Conservation (phyloP, 2,113 vertebrate species). For the Silurus asotus region DNA sequence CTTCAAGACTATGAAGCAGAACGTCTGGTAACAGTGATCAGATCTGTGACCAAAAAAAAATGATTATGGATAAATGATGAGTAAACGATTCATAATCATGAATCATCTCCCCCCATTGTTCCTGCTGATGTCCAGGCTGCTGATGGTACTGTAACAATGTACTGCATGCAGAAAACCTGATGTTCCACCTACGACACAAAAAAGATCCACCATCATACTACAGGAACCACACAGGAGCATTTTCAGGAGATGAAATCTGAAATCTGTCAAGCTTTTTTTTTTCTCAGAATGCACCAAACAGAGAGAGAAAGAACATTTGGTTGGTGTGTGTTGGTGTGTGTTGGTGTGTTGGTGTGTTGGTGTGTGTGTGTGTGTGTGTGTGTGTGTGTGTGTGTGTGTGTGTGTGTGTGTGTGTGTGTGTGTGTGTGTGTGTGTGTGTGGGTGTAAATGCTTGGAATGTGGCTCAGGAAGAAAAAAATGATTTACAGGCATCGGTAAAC, state of each 20-base stretch:
- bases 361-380: neutral
- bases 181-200: neutral
- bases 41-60: too few species aligned
- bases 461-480: constrained; percentile 19
- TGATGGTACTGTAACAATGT: neutral
- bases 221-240: neutral
- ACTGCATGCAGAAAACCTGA: neutral
- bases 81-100: too few species aligned
- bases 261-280: neutral
- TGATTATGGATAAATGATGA: too few species aligned
- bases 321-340: neutral
- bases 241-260: neutral
- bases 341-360: neutral
- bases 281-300: neutral
- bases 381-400: neutral
- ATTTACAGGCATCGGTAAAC: constrained; percentile 10
- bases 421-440: constrained; percentile 5
- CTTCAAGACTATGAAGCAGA: neutral
- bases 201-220: neutral
- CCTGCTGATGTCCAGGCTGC: neutral
- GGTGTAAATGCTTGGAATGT: constrained; percentile 10
- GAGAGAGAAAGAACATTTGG: neutral
- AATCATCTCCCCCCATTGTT: neutral
- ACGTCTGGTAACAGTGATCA: too few species aligned
- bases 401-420: neutral